Evolutionary conservation across 2,797 vertebrate species (phyloP), one percentile per base, ranked within the genome.

Genomic region (Cyclura pinguis): DNA sequence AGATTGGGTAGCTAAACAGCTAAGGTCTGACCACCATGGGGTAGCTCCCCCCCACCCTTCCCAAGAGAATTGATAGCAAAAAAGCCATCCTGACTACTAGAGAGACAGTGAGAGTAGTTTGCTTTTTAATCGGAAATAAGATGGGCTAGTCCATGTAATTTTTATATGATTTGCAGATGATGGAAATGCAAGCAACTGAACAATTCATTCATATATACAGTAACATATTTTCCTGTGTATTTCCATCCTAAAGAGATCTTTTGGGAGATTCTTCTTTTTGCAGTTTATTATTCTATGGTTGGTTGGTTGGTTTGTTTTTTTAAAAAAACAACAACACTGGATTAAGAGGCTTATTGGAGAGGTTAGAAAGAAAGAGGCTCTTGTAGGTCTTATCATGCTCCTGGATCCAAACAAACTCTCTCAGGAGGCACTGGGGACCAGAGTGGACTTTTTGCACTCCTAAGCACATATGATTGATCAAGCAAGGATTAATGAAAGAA

Each of bases 391-490:
- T 76, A 55, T 38, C n/a, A 38, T 52, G 16, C 12, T 80, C 14
- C 38, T 22, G 12, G 24, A 55, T 50, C 27, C 27, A 59, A 76
- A 76, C 32, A 13, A 42, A 38, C 4, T 38, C 18, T 62, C 29
- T 67, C 14, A 24, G 47, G 32, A 80, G 12, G 9, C 67, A 10
- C 12, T 35, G 22, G 22, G 32, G 35, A 7, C 47, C 32, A 1
- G 29, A 13, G 29, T 69, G 67, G 67, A 69, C 10, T 73, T 82
- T 14, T 57, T n/a, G 16, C 29, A 5, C 55, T 32, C 32, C 27
- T 91, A 94, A 95, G 93, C 85, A 89, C 77, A 93, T 93, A 78
- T 94, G 90, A 94, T 57, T 82, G 86, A 91, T 93, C 10, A 94
- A 94, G 57, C 69, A 91, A 92, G 69, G 9, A 20, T 73, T 59